Conservation (phyloP, 2,113 vertebrate genomes). For the Pyrgilauda ruficollis region DNA sequence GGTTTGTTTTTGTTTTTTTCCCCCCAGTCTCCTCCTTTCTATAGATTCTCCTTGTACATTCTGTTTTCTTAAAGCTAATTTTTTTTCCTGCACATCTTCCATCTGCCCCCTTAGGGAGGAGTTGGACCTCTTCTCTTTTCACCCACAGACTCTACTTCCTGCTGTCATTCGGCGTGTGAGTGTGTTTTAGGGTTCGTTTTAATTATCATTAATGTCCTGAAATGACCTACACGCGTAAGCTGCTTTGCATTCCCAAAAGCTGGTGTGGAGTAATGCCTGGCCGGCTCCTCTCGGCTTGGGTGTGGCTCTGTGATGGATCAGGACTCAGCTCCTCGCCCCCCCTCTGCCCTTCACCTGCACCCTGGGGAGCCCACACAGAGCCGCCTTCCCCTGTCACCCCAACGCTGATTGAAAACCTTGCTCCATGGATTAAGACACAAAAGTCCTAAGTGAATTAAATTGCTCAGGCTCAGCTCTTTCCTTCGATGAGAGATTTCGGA, state of each 20-base stretch:
- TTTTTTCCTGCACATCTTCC: neutral
- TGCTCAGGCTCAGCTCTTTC: neutral
- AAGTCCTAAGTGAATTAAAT: constrained; percentile 15
- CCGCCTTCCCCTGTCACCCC: neutral
- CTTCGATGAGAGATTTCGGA: neutral
- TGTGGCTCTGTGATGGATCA: neutral
- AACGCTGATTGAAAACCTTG: neutral
- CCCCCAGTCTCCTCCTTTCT: neutral
- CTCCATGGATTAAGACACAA: constrained; percentile 5
- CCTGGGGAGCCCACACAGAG: neutral
- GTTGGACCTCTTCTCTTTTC: neutral
- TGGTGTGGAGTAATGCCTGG: neutral
- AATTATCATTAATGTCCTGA: neutral
- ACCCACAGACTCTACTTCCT: neutral
- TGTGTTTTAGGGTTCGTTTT: neutral
- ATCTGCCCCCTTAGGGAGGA: neutral
- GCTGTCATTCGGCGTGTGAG: neutral
- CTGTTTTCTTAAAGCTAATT: neutral
- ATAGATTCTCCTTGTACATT: neutral
- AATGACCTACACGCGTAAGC: neutral
- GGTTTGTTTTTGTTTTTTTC: no score
- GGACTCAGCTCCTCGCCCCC: neutral
- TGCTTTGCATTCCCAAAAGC: neutral
- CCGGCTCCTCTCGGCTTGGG: neutral
- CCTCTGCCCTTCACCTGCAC: neutral